A percentile compares a stretch with the other conserved stretches of the same genome.
phyloP scores from a whole-genome alignment of 2,797 vertebrate species.

The Coracias cyanogaster region DNA sequence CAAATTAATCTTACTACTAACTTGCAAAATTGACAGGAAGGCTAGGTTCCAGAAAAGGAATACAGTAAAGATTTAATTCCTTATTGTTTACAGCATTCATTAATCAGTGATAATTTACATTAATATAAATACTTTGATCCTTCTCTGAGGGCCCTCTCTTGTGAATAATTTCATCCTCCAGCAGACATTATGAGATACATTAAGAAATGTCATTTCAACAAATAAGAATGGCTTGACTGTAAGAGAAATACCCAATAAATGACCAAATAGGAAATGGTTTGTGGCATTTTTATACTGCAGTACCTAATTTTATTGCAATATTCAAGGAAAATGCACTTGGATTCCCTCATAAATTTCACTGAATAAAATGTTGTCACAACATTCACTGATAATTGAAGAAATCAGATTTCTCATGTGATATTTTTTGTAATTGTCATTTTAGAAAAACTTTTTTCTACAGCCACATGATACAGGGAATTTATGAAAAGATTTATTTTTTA shows the following conservation, averaged over 20 bases:
- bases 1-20: constrained; percentile 16
- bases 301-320: constrained; percentile 28
- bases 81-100: constrained; percentile 52
- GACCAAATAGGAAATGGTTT: constrained; percentile 58
- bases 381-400: neutral
- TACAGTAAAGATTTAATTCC: constrained; percentile 27
- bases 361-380: neutral
- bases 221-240: constrained; percentile 52
- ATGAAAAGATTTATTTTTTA: neutral
- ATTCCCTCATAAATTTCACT: constrained; percentile 17
- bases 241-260: constrained; percentile 68
- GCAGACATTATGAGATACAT: constrained; percentile 67
- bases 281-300: constrained; percentile 35
- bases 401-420: neutral
- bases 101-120: constrained; percentile 73
- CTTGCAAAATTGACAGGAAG: constrained; percentile 31
- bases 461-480: rapidly evolving
- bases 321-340: neutral
- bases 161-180: constrained; percentile 71
- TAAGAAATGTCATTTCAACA: constrained; percentile 64
- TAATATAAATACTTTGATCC: constrained; percentile 75
- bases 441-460: neutral
- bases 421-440: neutral
- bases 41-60: constrained; percentile 29
- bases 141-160: constrained; percentile 43